phyloP scores from a whole-genome alignment of 2,113 vertebrate species.

The Dryoscopus gambensis region DNA sequence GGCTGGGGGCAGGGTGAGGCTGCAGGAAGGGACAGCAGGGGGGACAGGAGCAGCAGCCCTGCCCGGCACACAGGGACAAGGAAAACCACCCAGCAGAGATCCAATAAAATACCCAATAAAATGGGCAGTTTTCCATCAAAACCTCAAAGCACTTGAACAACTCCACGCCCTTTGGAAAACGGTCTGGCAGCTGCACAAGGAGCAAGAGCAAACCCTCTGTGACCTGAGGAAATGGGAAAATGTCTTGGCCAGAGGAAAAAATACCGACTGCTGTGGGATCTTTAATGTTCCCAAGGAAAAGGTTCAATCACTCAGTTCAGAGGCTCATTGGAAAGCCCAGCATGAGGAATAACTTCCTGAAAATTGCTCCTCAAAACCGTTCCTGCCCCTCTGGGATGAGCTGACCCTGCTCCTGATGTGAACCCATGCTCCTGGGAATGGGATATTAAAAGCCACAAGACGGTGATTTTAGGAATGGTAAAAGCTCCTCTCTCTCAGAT shows the following conservation, averaged over 20 bases:
- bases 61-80: accelerated
- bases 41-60: background rate
- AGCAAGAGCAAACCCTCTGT: background rate
- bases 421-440: background rate
- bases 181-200: background rate
- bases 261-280: background rate
- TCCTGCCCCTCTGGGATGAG: background rate
- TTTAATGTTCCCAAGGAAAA: background rate
- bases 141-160: background rate
- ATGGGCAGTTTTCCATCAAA: background rate
- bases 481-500: background rate
- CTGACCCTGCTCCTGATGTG: background rate
- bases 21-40: background rate
- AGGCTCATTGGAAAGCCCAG: background rate
- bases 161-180: background rate
- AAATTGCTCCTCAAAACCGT: background rate
- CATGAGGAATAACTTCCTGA: accelerated
- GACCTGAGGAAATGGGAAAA: background rate
- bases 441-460: background rate
- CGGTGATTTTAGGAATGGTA: accelerated
- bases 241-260: background rate
- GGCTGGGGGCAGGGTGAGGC: background rate
- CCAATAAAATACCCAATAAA: background rate
- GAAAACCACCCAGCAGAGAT: background rate
- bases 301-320: accelerated